Conservation (phyloP, 1,140 invertebrate genomes). For the Achatina immaculata region DNA sequence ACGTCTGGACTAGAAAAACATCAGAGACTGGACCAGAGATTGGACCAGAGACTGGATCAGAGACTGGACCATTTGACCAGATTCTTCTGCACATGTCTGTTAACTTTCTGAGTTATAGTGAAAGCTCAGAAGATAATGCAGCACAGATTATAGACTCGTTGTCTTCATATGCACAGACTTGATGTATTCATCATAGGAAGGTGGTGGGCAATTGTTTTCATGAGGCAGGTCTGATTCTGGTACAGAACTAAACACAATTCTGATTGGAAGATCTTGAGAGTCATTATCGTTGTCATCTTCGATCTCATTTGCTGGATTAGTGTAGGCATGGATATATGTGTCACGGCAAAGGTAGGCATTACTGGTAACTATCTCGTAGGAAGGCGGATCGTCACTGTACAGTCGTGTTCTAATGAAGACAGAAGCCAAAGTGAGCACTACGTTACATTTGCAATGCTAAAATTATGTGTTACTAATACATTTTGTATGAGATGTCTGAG, state of each 20-base stretch:
- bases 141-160: conserved; percentile 22
- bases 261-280: background rate
- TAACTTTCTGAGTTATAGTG: too few relatives aligned
- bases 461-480: too few relatives aligned
- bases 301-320: conserved; percentile 29
- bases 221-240: background rate
- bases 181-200: conserved; percentile 38
- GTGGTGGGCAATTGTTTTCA: background rate
- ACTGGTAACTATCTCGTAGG: conserved; percentile 49
- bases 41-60: too few relatives aligned
- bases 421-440: too few relatives aligned
- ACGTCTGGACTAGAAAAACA: too few relatives aligned
- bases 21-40: too few relatives aligned
- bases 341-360: conserved; percentile 38
- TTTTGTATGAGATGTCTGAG: too few relatives aligned
- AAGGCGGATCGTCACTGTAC: conserved; percentile 48
- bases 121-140: too few relatives aligned
- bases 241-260: conserved; percentile 5
- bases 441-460: too few relatives aligned
- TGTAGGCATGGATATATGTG: conserved; percentile 35
- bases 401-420: conserved; percentile 35
- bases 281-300: background rate
- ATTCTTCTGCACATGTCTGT: too few relatives aligned
- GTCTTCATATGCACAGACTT: conserved; percentile 28
- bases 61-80: too few relatives aligned